phyloP scores from a whole-genome alignment of 2,113 vertebrate genomes.

The Corydoras maculifer region DNA sequence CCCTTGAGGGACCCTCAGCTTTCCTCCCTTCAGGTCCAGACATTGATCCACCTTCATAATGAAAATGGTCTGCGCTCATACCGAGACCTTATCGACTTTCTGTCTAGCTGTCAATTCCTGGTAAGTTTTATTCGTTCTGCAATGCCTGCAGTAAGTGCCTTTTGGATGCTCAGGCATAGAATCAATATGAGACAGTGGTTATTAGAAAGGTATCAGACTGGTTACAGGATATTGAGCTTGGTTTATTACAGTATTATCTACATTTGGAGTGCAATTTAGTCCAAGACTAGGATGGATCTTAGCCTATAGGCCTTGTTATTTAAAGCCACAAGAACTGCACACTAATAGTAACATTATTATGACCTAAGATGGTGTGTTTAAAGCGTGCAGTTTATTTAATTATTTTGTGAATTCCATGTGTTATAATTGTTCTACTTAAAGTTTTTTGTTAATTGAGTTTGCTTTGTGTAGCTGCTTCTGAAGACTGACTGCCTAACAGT shows the following conservation, averaged over 20 bases:
- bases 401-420: no score
- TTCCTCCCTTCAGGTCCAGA: conserved; percentile 20
- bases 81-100: conserved; percentile 27
- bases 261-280: conserved; percentile 15
- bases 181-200: conserved; percentile 11
- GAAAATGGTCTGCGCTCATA: conserved; percentile 29
- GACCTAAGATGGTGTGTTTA: neutral
- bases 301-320: neutral
- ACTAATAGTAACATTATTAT: neutral
- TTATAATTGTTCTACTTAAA: no score
- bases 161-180: conserved; percentile 17
- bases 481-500: no score
- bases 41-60: conserved; percentile 33
- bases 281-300: conserved; percentile 12
- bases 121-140: conserved; percentile 28
- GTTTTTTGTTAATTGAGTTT: no score
- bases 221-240: conserved; percentile 8
- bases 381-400: neutral
- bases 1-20: neutral
- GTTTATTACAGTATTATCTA: conserved; percentile 21
- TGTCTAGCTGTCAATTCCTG: conserved; percentile 32
- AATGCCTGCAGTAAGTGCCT: conserved; percentile 13
- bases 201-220: conserved; percentile 2
- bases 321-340: neutral
- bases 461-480: no score